These are phyloP conservation scores for Synergus itoensis DNA, from an alignment of 2,888 invertebrate species.

Conservation along the genomic window DNA sequence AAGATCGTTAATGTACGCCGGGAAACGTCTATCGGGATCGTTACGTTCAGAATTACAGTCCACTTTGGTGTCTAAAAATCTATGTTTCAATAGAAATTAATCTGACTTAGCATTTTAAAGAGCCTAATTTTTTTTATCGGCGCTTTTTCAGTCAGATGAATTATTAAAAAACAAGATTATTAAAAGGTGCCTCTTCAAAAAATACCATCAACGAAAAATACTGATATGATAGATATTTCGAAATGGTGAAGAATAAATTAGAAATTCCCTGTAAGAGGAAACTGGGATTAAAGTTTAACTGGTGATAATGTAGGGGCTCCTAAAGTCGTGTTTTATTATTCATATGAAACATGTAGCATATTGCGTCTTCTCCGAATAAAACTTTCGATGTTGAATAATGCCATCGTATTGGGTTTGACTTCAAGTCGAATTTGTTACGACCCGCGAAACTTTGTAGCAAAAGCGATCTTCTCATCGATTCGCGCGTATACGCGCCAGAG, in stretches of 20 bases:
- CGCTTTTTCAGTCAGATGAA: background rate
- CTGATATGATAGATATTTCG: background rate
- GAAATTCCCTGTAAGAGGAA: background rate
- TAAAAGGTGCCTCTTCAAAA: background rate
- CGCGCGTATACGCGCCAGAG: constrained; percentile 46
- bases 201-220: background rate
- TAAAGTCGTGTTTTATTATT: constrained; percentile 25
- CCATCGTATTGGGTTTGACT: constrained; percentile 25
- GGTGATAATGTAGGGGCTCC: background rate
- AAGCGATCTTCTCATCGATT: constrained; percentile 48
- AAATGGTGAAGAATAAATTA: background rate
- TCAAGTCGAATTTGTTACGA: constrained; percentile 26
- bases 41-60: constrained; percentile 58
- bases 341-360: constrained; percentile 22
- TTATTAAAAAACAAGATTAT: background rate
- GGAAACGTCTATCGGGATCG: constrained; percentile 59
- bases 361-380: constrained; percentile 16
- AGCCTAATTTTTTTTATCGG: background rate
- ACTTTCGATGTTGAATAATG: constrained; percentile 40
- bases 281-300: background rate
- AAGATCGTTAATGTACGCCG: constrained; percentile 62
- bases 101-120: background rate
- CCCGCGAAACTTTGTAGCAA: constrained; percentile 48
- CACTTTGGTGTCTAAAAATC: constrained; percentile 51
- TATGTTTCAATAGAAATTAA: background rate